Percentiles rank a stretch among this genome's conserved stretches.
Conservation (phyloP, 2,888 invertebrate species). For the Malachius bipustulatus region DNA sequence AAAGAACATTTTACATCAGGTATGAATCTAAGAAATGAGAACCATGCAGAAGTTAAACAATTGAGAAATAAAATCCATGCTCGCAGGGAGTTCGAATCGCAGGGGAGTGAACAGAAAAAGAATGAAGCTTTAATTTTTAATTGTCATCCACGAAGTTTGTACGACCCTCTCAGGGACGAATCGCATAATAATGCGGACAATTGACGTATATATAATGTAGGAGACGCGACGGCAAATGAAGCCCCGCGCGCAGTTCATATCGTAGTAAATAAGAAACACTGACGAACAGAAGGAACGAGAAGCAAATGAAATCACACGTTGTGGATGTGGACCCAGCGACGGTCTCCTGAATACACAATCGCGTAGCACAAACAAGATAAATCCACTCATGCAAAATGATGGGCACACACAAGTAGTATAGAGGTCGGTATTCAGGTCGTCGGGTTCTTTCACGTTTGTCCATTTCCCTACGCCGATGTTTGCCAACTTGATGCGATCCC, state of each 20-base stretch:
- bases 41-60: slow-evolving; percentile 14
- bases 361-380: slow-evolving; percentile 32
- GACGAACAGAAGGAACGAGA: slow-evolving; percentile 25
- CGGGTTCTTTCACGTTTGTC: slow-evolving; percentile 26
- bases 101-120: slow-evolving; percentile 23
- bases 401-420: slow-evolving; percentile 24
- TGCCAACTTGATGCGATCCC: slow-evolving; percentile 34
- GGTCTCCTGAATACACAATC: slow-evolving; percentile 25
- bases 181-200: slow-evolving; percentile 23
- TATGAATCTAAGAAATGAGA: no score
- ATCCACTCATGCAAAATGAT: slow-evolving; percentile 34
- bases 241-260: no score
- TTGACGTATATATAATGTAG: slow-evolving; percentile 18
- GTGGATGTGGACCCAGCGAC: slow-evolving; percentile 16
- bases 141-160: slow-evolving; percentile 21
- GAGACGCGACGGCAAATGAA: no score
- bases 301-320: slow-evolving; percentile 32
- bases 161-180: slow-evolving; percentile 18
- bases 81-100: no score
- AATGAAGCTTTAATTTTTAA: slow-evolving; percentile 31
- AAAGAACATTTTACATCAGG: no score
- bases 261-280: slow-evolving; percentile 23
- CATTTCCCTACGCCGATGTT: slow-evolving; percentile 32
- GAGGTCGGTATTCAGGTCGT: no score
- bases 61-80: slow-evolving; percentile 25